Percentiles rank a stretch among this genome's conserved stretches.
phyloP scores from a whole-genome alignment of 2,797 vertebrate genomes.

The Benthosema pterotum region DNA sequence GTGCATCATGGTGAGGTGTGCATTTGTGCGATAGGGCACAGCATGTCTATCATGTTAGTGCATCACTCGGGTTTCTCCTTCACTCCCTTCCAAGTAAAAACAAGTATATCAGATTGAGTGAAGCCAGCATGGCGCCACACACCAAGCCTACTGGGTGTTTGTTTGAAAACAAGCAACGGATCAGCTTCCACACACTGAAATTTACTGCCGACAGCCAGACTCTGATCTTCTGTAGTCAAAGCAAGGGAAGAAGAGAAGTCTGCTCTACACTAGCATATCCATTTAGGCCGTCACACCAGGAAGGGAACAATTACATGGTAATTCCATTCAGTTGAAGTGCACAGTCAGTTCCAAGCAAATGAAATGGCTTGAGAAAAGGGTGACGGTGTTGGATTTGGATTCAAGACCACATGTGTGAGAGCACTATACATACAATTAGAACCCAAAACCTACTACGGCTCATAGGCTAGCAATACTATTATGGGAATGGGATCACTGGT shows the following conservation, averaged over 20 bases:
- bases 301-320: conserved; percentile 54
- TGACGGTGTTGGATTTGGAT: too few species aligned
- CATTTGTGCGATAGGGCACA: background rate
- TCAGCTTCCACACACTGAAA: conserved; percentile 65
- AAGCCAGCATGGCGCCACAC: conserved; percentile 27
- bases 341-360: too few species aligned
- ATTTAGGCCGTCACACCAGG: conserved; percentile 26
- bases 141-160: conserved; percentile 10
- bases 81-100: conserved; percentile 23
- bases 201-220: conserved; percentile 43
- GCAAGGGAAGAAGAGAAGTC: background rate
- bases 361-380: too few species aligned
- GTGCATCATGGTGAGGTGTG: conserved; percentile 24
- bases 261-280: conserved; percentile 39
- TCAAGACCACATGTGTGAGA: too few species aligned
- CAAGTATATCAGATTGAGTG: conserved; percentile 28
- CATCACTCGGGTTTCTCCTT: conserved; percentile 63
- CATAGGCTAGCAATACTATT: too few species aligned
- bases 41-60: background rate
- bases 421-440: too few species aligned
- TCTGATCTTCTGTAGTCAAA: conserved; percentile 25
- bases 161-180: conserved; percentile 34
- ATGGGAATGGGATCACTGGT: too few species aligned
- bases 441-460: too few species aligned
- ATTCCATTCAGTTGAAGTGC: conserved; percentile 42